Evolutionary conservation across 2,113 vertebrate species (phyloP).

Genomic region (Hippocampus comes): DNA sequence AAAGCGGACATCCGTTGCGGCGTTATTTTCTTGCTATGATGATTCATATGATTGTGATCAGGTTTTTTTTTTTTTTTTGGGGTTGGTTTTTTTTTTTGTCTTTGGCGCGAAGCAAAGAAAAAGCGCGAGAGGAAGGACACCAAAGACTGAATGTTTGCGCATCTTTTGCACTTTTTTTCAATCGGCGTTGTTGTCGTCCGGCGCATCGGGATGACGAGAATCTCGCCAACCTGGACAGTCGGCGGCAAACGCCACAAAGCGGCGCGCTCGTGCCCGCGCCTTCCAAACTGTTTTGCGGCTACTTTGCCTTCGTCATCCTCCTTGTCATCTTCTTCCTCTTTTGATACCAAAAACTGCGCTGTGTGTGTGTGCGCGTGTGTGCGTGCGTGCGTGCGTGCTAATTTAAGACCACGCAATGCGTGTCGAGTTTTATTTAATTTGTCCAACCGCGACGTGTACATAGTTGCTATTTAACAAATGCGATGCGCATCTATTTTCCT

Average conservation of each 20-base stretch:
- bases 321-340: not conserved
- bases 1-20: not conserved
- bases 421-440: constrained; percentile 52
- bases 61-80: not conserved
- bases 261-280: no score
- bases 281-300: no score
- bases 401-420: constrained; percentile 76
- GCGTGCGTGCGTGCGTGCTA: constrained; percentile 44
- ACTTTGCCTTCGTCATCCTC: not conserved
- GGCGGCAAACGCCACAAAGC: no score
- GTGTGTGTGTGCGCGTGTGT: constrained; percentile 52
- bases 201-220: no score
- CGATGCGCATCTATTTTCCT: constrained; percentile 74
- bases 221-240: no score
- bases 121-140: constrained; percentile 14
- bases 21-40: no score
- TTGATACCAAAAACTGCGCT: not conserved
- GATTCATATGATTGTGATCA: no score
- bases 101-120: constrained; percentile 2
- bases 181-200: not conserved
- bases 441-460: constrained; percentile 69
- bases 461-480: constrained; percentile 63
- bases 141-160: constrained; percentile 49
- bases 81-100: not conserved
- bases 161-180: constrained; percentile 71